Evolutionary conservation across 2,888 invertebrate genomes (phyloP), one percentile per base, ranked within the genome.

Genomic region (Chloroclystis v-ata): DNA sequence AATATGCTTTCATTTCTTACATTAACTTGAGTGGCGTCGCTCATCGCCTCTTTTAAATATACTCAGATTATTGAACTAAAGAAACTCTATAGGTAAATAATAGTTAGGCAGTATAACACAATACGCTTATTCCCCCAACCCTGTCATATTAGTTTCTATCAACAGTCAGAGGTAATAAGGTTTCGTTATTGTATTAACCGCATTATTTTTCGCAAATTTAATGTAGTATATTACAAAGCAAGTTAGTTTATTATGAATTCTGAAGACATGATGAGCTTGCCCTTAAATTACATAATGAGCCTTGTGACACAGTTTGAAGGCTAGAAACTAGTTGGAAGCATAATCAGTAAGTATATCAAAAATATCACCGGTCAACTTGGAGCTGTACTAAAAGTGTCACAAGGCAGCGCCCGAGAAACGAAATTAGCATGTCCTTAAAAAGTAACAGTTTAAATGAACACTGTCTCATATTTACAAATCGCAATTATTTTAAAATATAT

Each of bases 371-470:
- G 60, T 56, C 56, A 52, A 50, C n/a, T 24, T 20, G 3, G 43
- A 35, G 11, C 20, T 38, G 28, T 14, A 16, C 26, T 24, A 12
- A 6, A 60, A 14, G 67, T 67, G 72, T 61, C 76, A 70, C 74
- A 70, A 72, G 59, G 66, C 14, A 67, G 56, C n/a, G 60, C 57
- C 60, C 61, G 61, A 55, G 50, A 65, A 66, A 67, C 59, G 49
- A 59, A 65, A 66, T 59, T 59, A 72, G 72, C 69, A 75, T 78
- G 78, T 77, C 70, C 77, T 76, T 79, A 78, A 84, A 81, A 82
- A 82, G 78, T 78, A 82, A 82, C 73, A 78, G 74, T 82, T 78
- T 77, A 74, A 83, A 78, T 79, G 81, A 82, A 82, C 80, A 82
- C 75, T 69, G 72, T 78, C 67, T 76, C 73, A 72, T 85, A 85